Percentiles rank a stretch among this genome's conserved stretches.
Evolutionary conservation across 2,113 vertebrate species (phyloP).

Genomic region (Phalacrocorax carbo): DNA sequence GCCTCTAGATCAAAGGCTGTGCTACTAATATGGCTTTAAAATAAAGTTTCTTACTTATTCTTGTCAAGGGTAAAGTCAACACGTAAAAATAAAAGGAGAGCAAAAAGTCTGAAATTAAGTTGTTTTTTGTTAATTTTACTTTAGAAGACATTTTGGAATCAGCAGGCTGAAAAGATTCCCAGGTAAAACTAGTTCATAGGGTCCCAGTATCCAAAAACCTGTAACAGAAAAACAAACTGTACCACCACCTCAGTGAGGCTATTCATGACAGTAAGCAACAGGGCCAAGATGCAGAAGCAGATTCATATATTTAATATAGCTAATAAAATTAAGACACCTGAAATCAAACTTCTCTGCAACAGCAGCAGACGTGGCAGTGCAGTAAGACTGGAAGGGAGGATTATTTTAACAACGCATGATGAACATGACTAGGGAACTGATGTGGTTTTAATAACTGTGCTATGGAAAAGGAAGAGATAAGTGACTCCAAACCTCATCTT

Average conservation of each 20-base stretch:
- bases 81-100: background rate
- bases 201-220: background rate
- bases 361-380: background rate
- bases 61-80: background rate
- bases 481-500: background rate
- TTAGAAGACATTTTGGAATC: background rate
- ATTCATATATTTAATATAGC: background rate
- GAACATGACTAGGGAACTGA: background rate
- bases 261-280: background rate
- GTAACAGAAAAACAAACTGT: background rate
- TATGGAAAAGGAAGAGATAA: background rate
- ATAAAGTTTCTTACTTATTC: background rate
- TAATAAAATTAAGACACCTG: background rate
- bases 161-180: background rate
- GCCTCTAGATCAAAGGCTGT: conserved; percentile 24
- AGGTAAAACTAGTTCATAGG: background rate
- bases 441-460: background rate
- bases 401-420: background rate
- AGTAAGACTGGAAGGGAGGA: background rate
- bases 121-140: background rate
- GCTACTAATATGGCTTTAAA: background rate
- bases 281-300: background rate
- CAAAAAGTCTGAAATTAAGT: background rate
- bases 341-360: background rate
- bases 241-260: background rate